Evolutionary conservation across 2,797 vertebrate species (phyloP).

Genomic region (Channallabes apus): DNA sequence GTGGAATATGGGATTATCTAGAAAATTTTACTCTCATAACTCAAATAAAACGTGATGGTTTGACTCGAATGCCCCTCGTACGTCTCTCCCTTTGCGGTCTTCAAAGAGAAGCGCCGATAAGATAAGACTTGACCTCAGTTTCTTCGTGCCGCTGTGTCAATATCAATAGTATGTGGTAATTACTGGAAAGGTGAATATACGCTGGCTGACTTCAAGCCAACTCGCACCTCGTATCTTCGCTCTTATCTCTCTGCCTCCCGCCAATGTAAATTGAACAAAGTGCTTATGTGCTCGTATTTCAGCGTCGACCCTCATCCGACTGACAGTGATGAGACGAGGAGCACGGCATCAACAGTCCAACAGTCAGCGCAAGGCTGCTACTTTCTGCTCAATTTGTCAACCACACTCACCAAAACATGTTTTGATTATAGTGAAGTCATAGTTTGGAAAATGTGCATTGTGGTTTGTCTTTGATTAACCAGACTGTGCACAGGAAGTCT

Average conservation of each 20-base stretch:
- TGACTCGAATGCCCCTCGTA: no score
- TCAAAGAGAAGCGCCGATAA: constrained; percentile 44
- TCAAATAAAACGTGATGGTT: no score
- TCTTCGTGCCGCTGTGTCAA: constrained; percentile 30
- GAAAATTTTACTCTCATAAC: no score
- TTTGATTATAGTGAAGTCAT: constrained; percentile 14
- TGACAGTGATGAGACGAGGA: not conserved
- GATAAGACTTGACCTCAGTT: constrained; percentile 49
- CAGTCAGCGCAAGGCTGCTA: not conserved
- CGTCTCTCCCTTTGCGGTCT: not conserved
- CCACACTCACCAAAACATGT: constrained; percentile 6
- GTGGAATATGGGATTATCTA: no score
- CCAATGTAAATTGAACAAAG: not conserved
- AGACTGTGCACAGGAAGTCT: constrained; percentile 54
- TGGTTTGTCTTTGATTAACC: constrained; percentile 39
- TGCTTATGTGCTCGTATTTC: not conserved
- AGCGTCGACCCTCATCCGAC: not conserved
- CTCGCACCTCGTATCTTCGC: not conserved
- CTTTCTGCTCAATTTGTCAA: constrained; percentile 1
- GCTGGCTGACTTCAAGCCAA: not conserved
- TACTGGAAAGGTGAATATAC: constrained; percentile 15
- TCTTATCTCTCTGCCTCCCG: not conserved
- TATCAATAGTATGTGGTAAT: constrained; percentile 5
- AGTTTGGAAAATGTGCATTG: constrained; percentile 23
- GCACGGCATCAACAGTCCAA: not conserved